Base-by-base conservation (phyloP, 2,888 invertebrate genomes). In the Perdita meconis region DNA sequence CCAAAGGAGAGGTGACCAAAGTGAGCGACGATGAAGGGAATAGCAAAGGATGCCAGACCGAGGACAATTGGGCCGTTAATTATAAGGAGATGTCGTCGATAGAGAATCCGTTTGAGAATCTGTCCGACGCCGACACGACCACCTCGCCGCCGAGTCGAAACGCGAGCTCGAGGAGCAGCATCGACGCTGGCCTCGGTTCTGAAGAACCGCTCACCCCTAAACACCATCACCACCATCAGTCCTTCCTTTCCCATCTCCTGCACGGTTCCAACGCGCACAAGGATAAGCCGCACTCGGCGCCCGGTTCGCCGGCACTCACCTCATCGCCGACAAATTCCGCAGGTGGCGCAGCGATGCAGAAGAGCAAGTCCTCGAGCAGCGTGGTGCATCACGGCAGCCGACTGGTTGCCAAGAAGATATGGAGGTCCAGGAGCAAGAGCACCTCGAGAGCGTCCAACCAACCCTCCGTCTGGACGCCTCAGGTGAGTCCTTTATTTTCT, bases 341-440 rank as follows among this genome's bases (percentile, higher is more conserved):
- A 93, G 95, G 95, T 93, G 93, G 93, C 87, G 92, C 92, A 88
- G 95, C 95, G 92, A 97, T 97, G 97, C 97, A 97, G 95, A 97
- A 97, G 94, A 97, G 97, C 89, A 97, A 97, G 92, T 97, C 97
- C 34, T 96, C 97, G 85, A 96, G 97, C 90, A 97, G 96, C 93
- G 97, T 97, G 92, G 96, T 97, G 91, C 96, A 96, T 87, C 94
- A 94, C 87, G 94, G 94, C 56, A 94, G 94, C 85, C 92, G 94
- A 92, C 95, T 96, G 92, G 96, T 97, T 87, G 95, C 97, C 90
- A 96, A 96, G 93, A 96, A 96, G 92, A 95, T 97, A 90, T 97
- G 97, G 95, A 95, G 96, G 90, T 95, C 96, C 85, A 94, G 97
- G 89, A 97, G 97, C 86, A 97, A 97, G 90, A 96, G 96, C 90